Evolutionary conservation across 2,797 vertebrate genomes (phyloP).

Genomic region (Aplochiton taeniatus): DNA sequence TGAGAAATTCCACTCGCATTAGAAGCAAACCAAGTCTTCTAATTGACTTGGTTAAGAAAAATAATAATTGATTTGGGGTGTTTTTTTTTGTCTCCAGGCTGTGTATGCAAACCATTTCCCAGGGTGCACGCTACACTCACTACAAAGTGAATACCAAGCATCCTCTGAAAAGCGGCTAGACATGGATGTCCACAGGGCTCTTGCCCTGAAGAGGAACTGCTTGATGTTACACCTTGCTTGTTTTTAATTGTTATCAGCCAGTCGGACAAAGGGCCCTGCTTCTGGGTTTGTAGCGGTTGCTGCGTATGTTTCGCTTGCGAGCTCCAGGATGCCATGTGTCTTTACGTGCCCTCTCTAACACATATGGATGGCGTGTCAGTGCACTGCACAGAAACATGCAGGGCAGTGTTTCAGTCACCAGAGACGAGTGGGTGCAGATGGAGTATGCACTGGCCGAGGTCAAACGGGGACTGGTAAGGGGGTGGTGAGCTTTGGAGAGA

Average conservation of each 20-base stretch:
- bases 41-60: constrained; percentile 5
- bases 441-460: too few relatives aligned
- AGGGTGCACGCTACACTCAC: constrained; percentile 71
- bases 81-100: constrained; percentile 66
- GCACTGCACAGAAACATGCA: too few relatives aligned
- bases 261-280: constrained; percentile 26
- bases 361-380: too few relatives aligned
- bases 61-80: constrained; percentile 63
- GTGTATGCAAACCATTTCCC: constrained; percentile 57
- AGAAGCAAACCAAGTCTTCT: too few relatives aligned
- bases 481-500: too few relatives aligned
- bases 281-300: not conserved
- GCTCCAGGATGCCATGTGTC: not conserved
- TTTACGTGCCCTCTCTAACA: too few relatives aligned
- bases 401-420: too few relatives aligned
- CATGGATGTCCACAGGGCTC: constrained; percentile 68
- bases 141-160: constrained; percentile 76
- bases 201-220: constrained; percentile 59
- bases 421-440: too few relatives aligned
- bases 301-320: constrained; percentile 12
- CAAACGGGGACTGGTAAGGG: too few relatives aligned
- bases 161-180: constrained; percentile 60
- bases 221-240: constrained; percentile 44
- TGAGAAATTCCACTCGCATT: too few relatives aligned
- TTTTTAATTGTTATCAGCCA: constrained; percentile 48